A percentile compares a stretch with the other conserved stretches of the same genome.
Evolutionary conservation across 2,888 invertebrate species (phyloP).

Genomic region (Himalopsyche kuldschensis): DNA sequence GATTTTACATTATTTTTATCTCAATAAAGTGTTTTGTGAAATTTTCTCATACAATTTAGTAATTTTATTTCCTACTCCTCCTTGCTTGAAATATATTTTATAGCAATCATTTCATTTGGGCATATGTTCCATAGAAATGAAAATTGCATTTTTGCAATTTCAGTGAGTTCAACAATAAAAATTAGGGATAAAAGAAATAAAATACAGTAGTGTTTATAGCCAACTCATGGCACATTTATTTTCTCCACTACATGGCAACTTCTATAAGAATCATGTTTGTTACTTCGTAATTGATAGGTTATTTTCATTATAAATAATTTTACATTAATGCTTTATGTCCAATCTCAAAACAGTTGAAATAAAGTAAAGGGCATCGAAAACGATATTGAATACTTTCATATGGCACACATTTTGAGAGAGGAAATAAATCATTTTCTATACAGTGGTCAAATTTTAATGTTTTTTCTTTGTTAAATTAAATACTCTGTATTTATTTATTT

Average conservation of each 20-base stretch:
- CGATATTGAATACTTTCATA: neutral
- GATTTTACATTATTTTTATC: neutral
- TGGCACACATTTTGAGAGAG: conserved; percentile 7
- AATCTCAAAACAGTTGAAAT: conserved; percentile 6
- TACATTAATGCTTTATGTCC: conserved; percentile 44
- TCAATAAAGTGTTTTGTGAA: too few species aligned
- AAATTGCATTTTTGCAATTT: neutral
- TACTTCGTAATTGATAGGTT: conserved; percentile 45
- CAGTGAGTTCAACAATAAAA: neutral
- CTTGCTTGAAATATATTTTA: too few species aligned
- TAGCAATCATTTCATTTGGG: too few species aligned
- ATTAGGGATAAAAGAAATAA: neutral
- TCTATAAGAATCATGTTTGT: conserved; percentile 63
- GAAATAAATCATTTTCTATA: conserved; percentile 16
- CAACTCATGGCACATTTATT: conserved; percentile 62
- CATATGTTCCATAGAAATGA: too few species aligned
- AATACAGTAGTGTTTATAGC: conserved; percentile 29
- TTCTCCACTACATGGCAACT: conserved; percentile 64
- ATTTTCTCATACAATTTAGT: too few species aligned
- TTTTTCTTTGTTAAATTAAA: conserved; percentile 57
- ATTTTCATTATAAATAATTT: conserved; percentile 55
- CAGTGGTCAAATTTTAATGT: conserved; percentile 34
- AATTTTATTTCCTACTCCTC: too few species aligned
- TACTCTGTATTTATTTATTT: conserved; percentile 56
- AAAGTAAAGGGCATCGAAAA: neutral